phyloP scores from a whole-genome alignment of 2,797 vertebrate genomes.

The Myotis daubentonii region DNA sequence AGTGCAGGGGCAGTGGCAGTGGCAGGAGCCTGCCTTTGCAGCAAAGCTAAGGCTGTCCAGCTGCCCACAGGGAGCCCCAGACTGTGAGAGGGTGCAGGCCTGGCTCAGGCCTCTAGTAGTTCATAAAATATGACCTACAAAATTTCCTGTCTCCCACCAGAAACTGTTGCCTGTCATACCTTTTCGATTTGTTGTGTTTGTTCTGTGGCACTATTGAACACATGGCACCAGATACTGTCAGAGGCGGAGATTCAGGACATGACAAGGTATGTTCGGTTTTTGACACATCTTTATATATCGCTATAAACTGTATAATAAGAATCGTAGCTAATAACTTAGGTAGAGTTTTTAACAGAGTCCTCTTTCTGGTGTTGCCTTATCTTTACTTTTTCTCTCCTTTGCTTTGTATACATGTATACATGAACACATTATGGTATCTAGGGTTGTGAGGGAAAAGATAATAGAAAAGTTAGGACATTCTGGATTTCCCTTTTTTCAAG shows the following conservation, averaged over 20 bases:
- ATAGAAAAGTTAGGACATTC: background rate
- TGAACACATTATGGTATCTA: background rate
- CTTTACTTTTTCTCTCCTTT: background rate
- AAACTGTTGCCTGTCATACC: background rate
- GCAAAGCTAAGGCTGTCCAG: too few relatives aligned
- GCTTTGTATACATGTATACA: background rate
- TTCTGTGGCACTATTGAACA: conserved; percentile 98
- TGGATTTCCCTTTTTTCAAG: background rate
- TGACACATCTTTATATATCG: background rate
- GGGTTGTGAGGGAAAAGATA: background rate
- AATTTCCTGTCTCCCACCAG: background rate
- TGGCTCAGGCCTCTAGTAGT: too few relatives aligned
- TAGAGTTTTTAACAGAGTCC: background rate
- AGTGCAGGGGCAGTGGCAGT: too few relatives aligned
- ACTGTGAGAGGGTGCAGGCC: too few relatives aligned
- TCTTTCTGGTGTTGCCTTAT: background rate
- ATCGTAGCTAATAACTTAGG: background rate
- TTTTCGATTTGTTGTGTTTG: background rate
- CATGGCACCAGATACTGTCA: conserved; percentile 99
- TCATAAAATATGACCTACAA: background rate
- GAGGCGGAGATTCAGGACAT: conserved; percentile 95
- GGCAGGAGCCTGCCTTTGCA: too few relatives aligned
- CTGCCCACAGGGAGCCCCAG: too few relatives aligned
- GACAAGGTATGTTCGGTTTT: conserved; percentile 77
- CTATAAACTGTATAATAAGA: background rate